These are phyloP conservation scores for Caretta caretta DNA, from an alignment of 2,113 vertebrate species.

Conservation along the genomic window DNA sequence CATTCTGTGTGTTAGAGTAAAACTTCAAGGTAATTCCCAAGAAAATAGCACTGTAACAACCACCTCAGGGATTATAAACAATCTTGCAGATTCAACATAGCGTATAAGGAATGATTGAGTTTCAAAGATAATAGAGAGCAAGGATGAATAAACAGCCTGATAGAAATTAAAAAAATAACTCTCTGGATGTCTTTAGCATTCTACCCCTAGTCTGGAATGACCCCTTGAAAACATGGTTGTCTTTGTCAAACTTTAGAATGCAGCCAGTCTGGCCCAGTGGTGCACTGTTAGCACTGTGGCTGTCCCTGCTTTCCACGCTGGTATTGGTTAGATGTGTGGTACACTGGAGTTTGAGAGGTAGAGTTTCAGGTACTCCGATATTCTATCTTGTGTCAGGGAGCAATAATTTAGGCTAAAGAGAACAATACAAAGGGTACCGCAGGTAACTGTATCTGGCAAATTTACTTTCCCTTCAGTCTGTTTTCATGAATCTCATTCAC, in stretches of 20 bases:
- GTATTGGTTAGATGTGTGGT: background rate
- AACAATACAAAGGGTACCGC: background rate
- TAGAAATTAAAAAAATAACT: background rate
- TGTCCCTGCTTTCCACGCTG: background rate
- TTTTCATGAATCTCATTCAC: background rate
- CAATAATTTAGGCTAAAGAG: background rate
- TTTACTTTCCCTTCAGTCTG: background rate
- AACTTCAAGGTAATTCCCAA: background rate
- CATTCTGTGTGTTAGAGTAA: background rate
- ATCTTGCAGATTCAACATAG: background rate
- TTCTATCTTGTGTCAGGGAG: background rate
- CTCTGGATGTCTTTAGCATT: background rate
- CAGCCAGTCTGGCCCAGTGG: background rate
- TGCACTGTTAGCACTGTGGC: background rate
- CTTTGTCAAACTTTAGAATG: background rate
- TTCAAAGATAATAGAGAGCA: background rate
- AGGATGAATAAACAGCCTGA: background rate
- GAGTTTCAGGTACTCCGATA: background rate
- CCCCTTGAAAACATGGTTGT: background rate
- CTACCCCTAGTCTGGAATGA: background rate
- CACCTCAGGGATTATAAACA: background rate
- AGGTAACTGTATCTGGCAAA: accelerated
- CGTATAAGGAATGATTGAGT: accelerated
- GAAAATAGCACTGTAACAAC: background rate
- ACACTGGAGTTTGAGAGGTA: background rate